These are phyloP conservation scores for Monopterus albus DNA, from an alignment of 2,113 vertebrate species.

Conservation along the genomic window DNA sequence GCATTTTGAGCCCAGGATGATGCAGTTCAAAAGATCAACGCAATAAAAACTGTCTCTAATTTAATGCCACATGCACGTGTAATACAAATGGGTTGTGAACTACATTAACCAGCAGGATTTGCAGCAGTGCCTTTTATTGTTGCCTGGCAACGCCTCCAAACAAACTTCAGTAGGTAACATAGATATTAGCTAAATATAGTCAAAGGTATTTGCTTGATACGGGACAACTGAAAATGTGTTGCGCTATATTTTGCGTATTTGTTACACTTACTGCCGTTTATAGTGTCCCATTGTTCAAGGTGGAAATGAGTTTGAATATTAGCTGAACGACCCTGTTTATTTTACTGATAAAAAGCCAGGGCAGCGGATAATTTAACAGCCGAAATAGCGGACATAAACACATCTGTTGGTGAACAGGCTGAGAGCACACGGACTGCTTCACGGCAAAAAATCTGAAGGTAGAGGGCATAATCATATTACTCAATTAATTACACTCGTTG, in stretches of 20 bases:
- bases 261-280: background rate
- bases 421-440: background rate
- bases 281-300: background rate
- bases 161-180: background rate
- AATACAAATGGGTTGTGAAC: background rate
- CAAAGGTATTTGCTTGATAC: background rate
- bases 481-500: too few relatives aligned
- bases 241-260: background rate
- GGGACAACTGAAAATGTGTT: background rate
- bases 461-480: background rate
- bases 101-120: conserved; percentile 47
- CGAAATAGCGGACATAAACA: conserved; percentile 16
- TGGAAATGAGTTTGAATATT: conserved; percentile 3
- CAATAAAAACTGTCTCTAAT: too few relatives aligned
- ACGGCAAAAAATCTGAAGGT: conserved; percentile 28
- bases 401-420: background rate
- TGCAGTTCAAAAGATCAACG: background rate
- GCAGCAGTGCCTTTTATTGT: conserved; percentile 1
- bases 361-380: background rate
- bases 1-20: too few relatives aligned
- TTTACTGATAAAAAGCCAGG: background rate
- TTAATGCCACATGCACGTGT: too few relatives aligned
- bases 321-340: background rate
- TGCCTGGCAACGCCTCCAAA: conserved; percentile 48
- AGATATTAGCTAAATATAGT: background rate